Base-by-base conservation (phyloP, 1,140 invertebrate genomes). In the Conus ventricosus region DNA sequence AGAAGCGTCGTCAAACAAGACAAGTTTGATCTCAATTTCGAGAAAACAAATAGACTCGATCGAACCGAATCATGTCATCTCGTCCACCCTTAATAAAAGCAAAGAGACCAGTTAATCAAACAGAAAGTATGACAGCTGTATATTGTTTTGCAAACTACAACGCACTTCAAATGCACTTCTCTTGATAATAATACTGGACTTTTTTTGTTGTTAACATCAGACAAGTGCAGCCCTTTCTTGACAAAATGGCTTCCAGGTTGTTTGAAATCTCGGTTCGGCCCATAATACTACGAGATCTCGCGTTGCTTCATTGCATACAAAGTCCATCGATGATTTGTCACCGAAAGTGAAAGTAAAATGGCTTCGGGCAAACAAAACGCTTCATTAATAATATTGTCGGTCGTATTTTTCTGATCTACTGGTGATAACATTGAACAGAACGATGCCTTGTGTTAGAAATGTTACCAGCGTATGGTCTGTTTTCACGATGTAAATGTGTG, bases 281-380 rank as follows among this genome's bases (percentile, higher is more conserved):
- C 85, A 87, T 87, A 87, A 87, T 87, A 78, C 71, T 87, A 76
- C 75, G 85, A 87, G 85, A 87, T 87, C 85, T 87, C 85, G 85
- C 85, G 85, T 54, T 87, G 75, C 54, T 87, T 87, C 23, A 25
- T 78, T 13, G 39, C 71, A 60, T 60, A 11, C 57, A 60, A 60
- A 60, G 57, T 60, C 57, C 57, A 60, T 11, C 57, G 5, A 60
- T 15, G 15, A 60, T 60, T 60, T 60, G 8, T 8, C 15, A 11
- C 15, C 57, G 57, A 8, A 39, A 39, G 39, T 39, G 39, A 39
- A 39, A 39, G 39, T 39, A 3, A 39, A 39, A 39, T 39, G 39
- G 39, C 39, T 39, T 39, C 39, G 39, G 39, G 39, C 39, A 39
- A 39, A 39, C 39, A 39, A 39, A 39, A 39, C 39, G 39, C 39